Evolutionary conservation across 2,797 vertebrate genomes (phyloP).

Genomic region (Buphagus erythrorhynchus): DNA sequence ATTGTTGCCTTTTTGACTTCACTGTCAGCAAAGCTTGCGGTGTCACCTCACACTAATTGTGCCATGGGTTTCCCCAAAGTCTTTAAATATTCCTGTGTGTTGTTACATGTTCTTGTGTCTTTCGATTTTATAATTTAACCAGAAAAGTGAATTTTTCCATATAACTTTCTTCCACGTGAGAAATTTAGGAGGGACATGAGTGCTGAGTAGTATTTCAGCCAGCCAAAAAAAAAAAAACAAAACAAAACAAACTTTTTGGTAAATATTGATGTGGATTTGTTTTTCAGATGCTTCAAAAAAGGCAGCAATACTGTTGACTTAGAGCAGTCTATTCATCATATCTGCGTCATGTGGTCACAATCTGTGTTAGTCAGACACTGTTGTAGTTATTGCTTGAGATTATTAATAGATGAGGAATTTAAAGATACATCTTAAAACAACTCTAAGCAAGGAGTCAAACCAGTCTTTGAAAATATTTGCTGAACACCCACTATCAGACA

Average conservation of each 20-base stretch:
- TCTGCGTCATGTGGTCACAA: background rate
- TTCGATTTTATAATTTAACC: background rate
- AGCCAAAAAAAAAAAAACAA: background rate
- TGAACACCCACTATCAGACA: background rate
- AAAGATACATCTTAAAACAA: background rate
- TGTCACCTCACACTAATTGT: background rate
- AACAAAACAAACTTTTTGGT: background rate
- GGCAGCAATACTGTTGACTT: background rate
- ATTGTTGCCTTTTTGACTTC: background rate
- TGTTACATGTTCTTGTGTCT: background rate
- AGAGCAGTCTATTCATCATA: background rate
- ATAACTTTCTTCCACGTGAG: background rate
- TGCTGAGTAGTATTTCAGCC: background rate
- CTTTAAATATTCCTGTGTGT: background rate
- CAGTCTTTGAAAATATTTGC: background rate
- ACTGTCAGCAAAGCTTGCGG: background rate
- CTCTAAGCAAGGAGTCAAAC: background rate
- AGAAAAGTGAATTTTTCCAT: background rate
- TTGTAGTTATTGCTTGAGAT: background rate
- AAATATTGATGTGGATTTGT: background rate
- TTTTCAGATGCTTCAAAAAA: background rate
- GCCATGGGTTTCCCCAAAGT: background rate
- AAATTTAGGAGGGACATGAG: accelerated
- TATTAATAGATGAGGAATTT: slow-evolving; percentile 32
- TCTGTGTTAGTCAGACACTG: background rate